Conservation (phyloP, 2,797 vertebrate species). For the Takifugu rubripes region DNA sequence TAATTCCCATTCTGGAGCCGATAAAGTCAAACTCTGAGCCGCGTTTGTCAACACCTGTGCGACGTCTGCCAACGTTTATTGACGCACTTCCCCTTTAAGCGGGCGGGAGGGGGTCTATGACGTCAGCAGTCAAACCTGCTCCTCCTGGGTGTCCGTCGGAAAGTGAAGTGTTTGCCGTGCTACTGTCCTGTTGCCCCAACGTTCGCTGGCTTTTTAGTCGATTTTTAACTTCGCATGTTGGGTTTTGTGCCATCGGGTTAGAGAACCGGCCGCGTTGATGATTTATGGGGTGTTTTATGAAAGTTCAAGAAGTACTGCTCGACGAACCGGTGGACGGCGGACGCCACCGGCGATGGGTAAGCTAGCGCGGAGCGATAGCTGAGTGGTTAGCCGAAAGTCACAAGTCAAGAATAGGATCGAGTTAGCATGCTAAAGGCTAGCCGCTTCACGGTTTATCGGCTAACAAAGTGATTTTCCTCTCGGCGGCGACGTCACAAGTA, state of each 20-base stretch:
- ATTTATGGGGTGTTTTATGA: conserved; percentile 41
- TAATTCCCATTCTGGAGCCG: not conserved
- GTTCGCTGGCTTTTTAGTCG: conserved; percentile 24
- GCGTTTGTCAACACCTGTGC: not conserved
- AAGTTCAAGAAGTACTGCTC: conserved; percentile 53
- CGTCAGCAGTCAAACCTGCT: conserved; percentile 68
- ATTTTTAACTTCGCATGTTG: conserved; percentile 10
- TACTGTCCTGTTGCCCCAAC: not conserved
- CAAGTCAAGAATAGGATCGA: conserved; percentile 57
- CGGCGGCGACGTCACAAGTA: conserved; percentile 7
- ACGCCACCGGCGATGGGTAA: conserved; percentile 70
- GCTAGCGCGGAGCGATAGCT: conserved; percentile 68
- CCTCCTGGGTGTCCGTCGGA: conserved; percentile 55
- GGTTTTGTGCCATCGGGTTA: not conserved
- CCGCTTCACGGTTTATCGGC: conserved; percentile 37
- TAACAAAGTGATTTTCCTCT: conserved; percentile 34
- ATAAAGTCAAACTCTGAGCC: not conserved
- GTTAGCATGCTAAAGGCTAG: conserved; percentile 63
- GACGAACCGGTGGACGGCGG: conserved; percentile 59
- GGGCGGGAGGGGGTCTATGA: conserved; percentile 49
- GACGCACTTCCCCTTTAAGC: conserved; percentile 63
- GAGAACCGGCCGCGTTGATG: not conserved
- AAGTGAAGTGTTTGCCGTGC: conserved; percentile 61
- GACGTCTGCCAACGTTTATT: conserved; percentile 7
- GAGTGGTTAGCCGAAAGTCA: conserved; percentile 64